Evolutionary conservation across 2,888 invertebrate species (phyloP), one percentile per base, ranked within the genome.

Genomic region (Zaprionus bogoriensis): DNA sequence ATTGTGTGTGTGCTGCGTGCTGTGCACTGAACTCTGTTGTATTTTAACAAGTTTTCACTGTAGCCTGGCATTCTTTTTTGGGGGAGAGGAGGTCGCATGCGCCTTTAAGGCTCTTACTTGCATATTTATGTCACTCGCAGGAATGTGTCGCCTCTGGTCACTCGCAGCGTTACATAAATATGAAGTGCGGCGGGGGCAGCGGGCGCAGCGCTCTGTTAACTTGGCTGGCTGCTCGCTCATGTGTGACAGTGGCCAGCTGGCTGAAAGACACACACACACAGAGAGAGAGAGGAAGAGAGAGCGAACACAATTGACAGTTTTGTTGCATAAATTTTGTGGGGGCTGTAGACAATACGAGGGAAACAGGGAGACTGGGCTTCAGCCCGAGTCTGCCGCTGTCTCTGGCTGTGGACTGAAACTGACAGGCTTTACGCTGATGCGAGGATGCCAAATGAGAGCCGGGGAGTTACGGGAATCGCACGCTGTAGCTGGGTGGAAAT

Each of bases 61-160:
- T 36, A 2, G 12, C 12, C 7, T 28, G 23, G 6, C 12, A 20
- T 17, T 32, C 23, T 28, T 10, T 47, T 50, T 60, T 67, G 41
- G 30, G 38, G 6, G 36, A 54, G 38, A 3, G 10, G n/a, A n/a
- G n/a, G n/a, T n/a, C n/a, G 28, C 14, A 6, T 53, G 30, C 67
- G 61, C 71, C 76, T 84, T 80, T 85, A 80, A 80, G 82, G 73
- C 82, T 82, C 85, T 80, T 80, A 85, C 85, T 80, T 74, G 85
- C 80, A 80, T 85, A 80, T 80, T 82, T 80, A 80, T 82, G 85
- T 85, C 79, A 75, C 79, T 78, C 60, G 62, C 62, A 52, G 52
- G 62, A 81, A 63, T 76, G 62, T 68, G 53, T 69, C 64, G 55
- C 61, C 59, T 55, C 63, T 66, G 58, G 52, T 53, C 65, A 62